Evolutionary conservation across 2,888 invertebrate genomes (phyloP).

Genomic region (Polydrusus cervinus): DNA sequence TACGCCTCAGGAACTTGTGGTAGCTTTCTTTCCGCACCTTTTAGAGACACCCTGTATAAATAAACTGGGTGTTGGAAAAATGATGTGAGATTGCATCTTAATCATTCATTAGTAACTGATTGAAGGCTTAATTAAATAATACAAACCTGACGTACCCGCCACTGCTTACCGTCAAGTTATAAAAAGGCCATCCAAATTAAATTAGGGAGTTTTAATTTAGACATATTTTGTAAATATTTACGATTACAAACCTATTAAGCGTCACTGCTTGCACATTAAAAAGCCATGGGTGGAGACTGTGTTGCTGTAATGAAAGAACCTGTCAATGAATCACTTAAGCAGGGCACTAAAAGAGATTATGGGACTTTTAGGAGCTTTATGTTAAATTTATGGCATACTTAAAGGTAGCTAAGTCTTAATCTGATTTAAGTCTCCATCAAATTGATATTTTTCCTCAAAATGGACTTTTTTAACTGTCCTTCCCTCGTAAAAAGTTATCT

Average conservation of each 20-base stretch:
- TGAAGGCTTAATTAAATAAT: too few species aligned
- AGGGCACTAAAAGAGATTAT: constrained; percentile 39
- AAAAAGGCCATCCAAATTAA: background rate
- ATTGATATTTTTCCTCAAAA: constrained; percentile 29
- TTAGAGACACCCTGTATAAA: too few species aligned
- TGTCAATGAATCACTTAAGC: constrained; percentile 44
- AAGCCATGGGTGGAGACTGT: constrained; percentile 14
- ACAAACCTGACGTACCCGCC: background rate
- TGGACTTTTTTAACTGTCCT: constrained; percentile 6
- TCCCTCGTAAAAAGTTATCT: constrained; percentile 7
- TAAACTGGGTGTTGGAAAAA: too few species aligned
- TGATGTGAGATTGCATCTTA: too few species aligned
- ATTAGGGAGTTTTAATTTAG: constrained; percentile 30
- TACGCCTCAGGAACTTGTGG: too few species aligned
- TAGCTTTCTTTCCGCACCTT: too few species aligned
- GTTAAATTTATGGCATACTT: constrained; percentile 37
- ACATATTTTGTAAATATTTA: constrained; percentile 42
- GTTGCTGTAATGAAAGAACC: constrained; percentile 26
- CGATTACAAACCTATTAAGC: constrained; percentile 28
- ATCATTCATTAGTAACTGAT: too few species aligned
- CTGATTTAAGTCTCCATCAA: constrained; percentile 32
- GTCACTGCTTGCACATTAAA: constrained; percentile 20
- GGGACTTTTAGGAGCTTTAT: constrained; percentile 37
- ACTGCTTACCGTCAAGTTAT: background rate
- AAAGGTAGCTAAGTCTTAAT: constrained; percentile 31